Base-by-base conservation (phyloP, 1,140 invertebrate genomes). In the Halictus rubicundus region DNA sequence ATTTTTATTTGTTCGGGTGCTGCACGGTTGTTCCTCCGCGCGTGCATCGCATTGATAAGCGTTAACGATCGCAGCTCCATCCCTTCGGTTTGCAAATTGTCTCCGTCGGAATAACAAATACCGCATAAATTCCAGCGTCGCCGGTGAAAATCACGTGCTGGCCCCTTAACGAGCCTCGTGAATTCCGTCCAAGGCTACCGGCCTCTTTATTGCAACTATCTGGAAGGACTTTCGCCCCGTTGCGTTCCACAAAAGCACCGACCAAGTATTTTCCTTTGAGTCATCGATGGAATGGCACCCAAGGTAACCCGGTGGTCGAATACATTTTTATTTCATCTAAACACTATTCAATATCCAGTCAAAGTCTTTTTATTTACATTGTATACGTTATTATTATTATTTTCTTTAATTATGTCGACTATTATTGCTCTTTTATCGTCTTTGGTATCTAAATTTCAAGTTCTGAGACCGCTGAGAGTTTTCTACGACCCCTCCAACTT, bases 101-200 rank as follows among this genome's bases (percentile, higher is more conserved):
- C 49, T 32, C 14, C 37, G 7, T 21, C 49, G 42, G 39, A 54
- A 68, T 66, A 75, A 68, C 7, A 23, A 70, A 52, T 69, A 64
- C 42, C n/a, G 27, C 59, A 66, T 74, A 60, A 79, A 69, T 79
- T 73, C 46, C 49, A 54, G 8, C 64, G 39, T 52, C 16, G 5
- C 27, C n/a, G 46, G 23, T 46, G n/a, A 77, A 63, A 81, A 65
- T 81, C 60, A 69, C 57, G 32, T 81, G 64, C 39, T 46, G 39
- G 57, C 49, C 32, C 57, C 25, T 76, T 80, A 76, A 80, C 60
- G 57, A 77, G 60, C 65, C 66, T 70, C 66, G 52, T 81, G 66
- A 64, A 81, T 76, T 77, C 59, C 61, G 64, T 64, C 23, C 73
- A 81, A 77, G 73, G 79, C 61, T 68, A 65, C 52, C 65, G 63